Percentiles rank a stretch among this genome's conserved stretches.
phyloP scores from a whole-genome alignment of 2,888 invertebrate species.

The Embidobia sp. region DNA sequence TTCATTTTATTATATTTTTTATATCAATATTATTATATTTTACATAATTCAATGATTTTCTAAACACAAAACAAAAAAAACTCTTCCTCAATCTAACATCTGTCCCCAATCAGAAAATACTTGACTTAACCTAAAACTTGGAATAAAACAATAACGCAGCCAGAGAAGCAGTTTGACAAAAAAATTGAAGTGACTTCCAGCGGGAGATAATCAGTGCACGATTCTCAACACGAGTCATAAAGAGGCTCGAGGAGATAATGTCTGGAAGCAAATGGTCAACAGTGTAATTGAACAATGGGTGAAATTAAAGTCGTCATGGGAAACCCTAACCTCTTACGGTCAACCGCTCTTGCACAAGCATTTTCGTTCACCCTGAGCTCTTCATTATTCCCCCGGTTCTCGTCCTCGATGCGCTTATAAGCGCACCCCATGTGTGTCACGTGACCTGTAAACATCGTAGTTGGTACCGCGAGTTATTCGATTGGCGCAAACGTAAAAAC shows the following conservation, averaged over 20 bases:
- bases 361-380: conserved; percentile 67
- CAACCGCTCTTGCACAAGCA: conserved; percentile 72
- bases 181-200: conserved; percentile 17
- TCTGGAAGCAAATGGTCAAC: conserved; percentile 69
- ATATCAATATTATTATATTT: too few species aligned
- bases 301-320: conserved; percentile 80
- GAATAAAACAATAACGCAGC: neutral
- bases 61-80: too few species aligned
- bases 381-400: conserved; percentile 70
- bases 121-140: too few species aligned
- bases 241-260: conserved; percentile 66
- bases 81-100: too few species aligned
- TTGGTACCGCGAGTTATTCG: conserved; percentile 39
- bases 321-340: conserved; percentile 78
- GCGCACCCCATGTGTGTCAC: conserved; percentile 70
- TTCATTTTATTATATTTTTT: conserved; percentile 51
- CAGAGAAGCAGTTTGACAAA: neutral
- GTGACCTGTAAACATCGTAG: conserved; percentile 76
- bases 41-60: too few species aligned
- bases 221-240: conserved; percentile 46
- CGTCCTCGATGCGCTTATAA: conserved; percentile 62
- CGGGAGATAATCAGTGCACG: conserved; percentile 49
- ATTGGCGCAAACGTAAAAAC: conserved; percentile 35
- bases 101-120: too few species aligned
- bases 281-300: conserved; percentile 71